A percentile compares a stretch with the other conserved stretches of the same genome.
phyloP scores from a whole-genome alignment of 2,888 invertebrate genomes.

The Phengaris alcon region DNA sequence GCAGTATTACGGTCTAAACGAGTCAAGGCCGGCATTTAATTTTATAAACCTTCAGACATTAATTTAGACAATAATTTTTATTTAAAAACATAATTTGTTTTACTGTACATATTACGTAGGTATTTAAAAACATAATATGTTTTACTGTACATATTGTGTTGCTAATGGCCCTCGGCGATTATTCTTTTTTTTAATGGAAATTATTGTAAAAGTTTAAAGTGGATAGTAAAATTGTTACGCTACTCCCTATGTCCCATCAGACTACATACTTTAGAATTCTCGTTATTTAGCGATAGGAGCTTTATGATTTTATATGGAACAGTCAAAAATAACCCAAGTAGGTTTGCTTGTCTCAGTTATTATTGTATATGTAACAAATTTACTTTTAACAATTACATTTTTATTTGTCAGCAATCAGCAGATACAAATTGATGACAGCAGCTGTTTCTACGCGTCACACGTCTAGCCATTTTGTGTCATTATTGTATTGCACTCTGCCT shows the following conservation, averaged over 20 bases:
- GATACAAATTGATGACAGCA: conserved; percentile 12
- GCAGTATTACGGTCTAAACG: neutral
- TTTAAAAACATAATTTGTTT: too few relatives aligned
- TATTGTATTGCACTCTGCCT: conserved; percentile 14
- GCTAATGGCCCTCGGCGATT: too few relatives aligned
- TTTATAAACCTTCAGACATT: neutral
- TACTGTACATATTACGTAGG: too few relatives aligned
- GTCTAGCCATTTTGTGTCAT: conserved; percentile 20
- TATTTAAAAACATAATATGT: too few relatives aligned
- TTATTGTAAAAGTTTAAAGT: too few relatives aligned
- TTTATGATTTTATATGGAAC: neutral
- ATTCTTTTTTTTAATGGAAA: too few relatives aligned
- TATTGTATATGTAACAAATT: neutral
- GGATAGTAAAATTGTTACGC: too few relatives aligned
- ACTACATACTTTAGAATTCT: too few relatives aligned
- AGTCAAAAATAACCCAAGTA: neutral
- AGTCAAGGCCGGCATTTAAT: neutral
- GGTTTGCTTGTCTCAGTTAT: neutral
- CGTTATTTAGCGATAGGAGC: too few relatives aligned
- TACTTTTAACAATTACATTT: conserved; percentile 5
- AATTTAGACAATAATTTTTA: neutral
- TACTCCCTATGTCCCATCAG: too few relatives aligned
- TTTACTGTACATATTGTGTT: too few relatives aligned
- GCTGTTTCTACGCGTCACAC: neutral
- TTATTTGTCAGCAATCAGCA: neutral